phyloP scores from a whole-genome alignment of 1,140 invertebrate species.

The Pseudachorutes palmiensis region DNA sequence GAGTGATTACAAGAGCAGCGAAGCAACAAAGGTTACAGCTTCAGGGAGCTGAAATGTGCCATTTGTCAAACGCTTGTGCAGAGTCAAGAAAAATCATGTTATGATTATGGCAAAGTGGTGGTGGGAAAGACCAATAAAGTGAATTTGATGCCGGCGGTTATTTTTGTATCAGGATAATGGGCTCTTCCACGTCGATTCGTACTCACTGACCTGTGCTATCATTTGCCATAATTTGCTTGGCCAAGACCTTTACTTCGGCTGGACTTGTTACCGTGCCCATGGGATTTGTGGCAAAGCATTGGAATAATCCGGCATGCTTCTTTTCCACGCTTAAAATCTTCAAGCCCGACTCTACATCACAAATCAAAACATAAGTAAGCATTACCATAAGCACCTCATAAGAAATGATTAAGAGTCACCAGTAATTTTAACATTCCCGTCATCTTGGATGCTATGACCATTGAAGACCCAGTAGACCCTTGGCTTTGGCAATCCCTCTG shows the following conservation, averaged over 20 bases:
- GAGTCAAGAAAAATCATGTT: too few species aligned
- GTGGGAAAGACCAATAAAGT: too few species aligned
- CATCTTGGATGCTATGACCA: constrained; percentile 55
- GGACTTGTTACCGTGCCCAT: constrained; percentile 58
- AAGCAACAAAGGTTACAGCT: too few species aligned
- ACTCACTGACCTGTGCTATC: constrained; percentile 29
- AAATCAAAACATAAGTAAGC: constrained; percentile 6
- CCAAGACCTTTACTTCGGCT: constrained; percentile 60
- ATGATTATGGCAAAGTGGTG: too few species aligned
- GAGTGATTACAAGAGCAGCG: too few species aligned
- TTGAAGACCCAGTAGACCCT: constrained; percentile 74
- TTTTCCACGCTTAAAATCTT: constrained; percentile 62
- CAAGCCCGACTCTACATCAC: constrained; percentile 48
- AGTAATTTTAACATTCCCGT: constrained; percentile 36
- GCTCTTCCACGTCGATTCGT: too few species aligned
- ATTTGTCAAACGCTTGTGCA: too few species aligned
- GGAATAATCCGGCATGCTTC: constrained; percentile 74
- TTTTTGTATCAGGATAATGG: too few species aligned
- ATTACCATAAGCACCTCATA: constrained; percentile 8
- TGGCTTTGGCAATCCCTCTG: constrained; percentile 61
- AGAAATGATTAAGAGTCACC: constrained; percentile 34
- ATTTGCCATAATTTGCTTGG: constrained; percentile 57
- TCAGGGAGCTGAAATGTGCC: too few species aligned
- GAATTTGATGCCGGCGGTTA: too few species aligned
- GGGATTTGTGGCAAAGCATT: constrained; percentile 77